Evolutionary conservation across 2,797 vertebrate genomes (phyloP), one percentile per base, ranked within the genome.

Genomic region (Halcyon smyrnensis): DNA sequence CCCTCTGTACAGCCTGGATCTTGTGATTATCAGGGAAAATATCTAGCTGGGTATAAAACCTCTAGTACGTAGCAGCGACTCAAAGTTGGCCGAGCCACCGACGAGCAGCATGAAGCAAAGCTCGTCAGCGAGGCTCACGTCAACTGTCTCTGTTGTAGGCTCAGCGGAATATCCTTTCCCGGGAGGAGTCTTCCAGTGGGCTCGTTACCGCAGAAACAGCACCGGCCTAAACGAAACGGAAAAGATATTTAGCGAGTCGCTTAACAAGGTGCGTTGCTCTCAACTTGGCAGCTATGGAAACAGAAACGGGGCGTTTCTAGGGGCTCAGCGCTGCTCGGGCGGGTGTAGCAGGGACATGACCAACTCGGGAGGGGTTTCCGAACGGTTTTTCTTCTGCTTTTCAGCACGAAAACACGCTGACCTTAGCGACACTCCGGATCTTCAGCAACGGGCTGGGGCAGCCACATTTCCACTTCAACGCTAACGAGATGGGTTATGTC

Each of bases 381-480:
- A 90, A n/a, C 8, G 3, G 3, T 24, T 53, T 45, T 17, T 14
- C 32, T 28, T 82, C 65, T 87, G 68, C 16, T 73, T 77, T 84
- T 24, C 95, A 98, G 98, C 97, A 98, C 18, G 92, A 95, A 62
- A 91, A 98, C 37, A 62, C 95, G 4, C 96, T 98, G 1, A 96
- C 95, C 28, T 91, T 98, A 45, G 96, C 87, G 23, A 98, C 97
- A 17, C 96, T 98, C 19, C 37, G 92, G 51, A 97, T 98, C 80
- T 94, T 79, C 88, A 98, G 89, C 73, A 98, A 97, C 11, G 89
- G 83, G 27, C 67, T 98, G 71, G 76, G 97, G 17, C 97, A 98
- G 34, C 97, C 98, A 23, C 98, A 98, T 65, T 98, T 97, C 90
- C 98, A 98, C 83, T 97, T 98, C 91, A 98, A 98, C 30, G 98